Conservation (phyloP, 2,797 vertebrate genomes). For the Botia almorhae region DNA sequence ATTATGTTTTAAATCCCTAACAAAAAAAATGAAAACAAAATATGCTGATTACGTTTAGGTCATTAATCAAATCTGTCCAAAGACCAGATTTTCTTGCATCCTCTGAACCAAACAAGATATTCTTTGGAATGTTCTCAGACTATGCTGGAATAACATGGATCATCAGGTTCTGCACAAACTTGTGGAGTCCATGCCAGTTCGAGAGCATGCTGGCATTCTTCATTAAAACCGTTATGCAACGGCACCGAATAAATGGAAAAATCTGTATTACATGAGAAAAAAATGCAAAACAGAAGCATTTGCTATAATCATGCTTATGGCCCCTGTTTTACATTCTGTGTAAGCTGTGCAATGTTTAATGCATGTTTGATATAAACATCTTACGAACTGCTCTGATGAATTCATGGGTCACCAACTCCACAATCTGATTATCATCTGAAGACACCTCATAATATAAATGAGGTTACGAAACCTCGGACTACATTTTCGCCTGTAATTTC, state of each 20-base stretch:
- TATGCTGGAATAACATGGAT: not conserved
- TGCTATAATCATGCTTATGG: not conserved
- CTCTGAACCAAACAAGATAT: not conserved
- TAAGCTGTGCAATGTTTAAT: constrained; percentile 2
- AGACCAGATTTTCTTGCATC: not conserved
- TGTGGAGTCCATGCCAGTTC: too few relatives aligned
- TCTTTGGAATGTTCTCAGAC: not conserved
- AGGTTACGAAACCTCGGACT: not conserved
- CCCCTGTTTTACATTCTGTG: not conserved
- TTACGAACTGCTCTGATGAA: not conserved
- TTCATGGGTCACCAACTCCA: not conserved
- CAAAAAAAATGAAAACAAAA: constrained; percentile 12
- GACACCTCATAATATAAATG: constrained; percentile 18
- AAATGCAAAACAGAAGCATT: not conserved
- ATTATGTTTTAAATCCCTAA: not conserved
- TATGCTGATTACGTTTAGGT: not conserved
- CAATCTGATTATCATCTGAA: constrained; percentile 6
- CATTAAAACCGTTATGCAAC: not conserved
- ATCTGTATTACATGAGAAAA: not conserved
- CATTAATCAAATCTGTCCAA: not conserved
- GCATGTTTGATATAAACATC: not conserved
- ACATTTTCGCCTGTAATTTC: constrained; percentile 3
- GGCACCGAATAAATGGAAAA: not conserved
- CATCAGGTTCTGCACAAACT: not conserved
- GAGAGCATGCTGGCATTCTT: not conserved